Base-by-base conservation (phyloP, 2,888 invertebrate genomes). In the Cotesia congregata region DNA sequence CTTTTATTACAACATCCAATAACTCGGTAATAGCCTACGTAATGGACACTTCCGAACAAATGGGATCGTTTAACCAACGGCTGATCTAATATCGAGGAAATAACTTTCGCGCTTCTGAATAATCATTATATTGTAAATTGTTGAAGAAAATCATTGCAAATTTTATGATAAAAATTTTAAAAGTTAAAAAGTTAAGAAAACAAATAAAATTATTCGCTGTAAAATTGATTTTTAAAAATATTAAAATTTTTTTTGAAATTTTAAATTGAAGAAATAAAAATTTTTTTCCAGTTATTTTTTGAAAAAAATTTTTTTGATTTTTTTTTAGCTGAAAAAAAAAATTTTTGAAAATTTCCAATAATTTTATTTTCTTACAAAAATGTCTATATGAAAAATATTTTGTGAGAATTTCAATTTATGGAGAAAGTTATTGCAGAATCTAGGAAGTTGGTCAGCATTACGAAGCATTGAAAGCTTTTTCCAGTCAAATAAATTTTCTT, bases 381-480 rank as follows among this genome's bases (percentile, higher is more conserved):
- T 17, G n/a, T n/a, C n/a, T n/a, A n/a, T n/a, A n/a, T n/a, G n/a
- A n/a, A n/a, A n/a, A n/a, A n/a, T n/a, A n/a, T n/a, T n/a, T n/a
- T n/a, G n/a, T 15, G n/a, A 5, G 62, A 62, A 62, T 62, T 62
- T 20, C 62, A 15, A 20, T 62, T 62, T 62, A 62, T 9, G n/a
- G n/a, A 15, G 15, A 62, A 62, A 72, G 72, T 62, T 62, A 62
- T 62, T 62, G 20, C 62, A 62, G 6, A 7, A 20, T 15, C 62
- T 15, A 62, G 62, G 62, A 62, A 62, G 62, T 62, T 62, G 62
- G n/a, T 62, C 62, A 62, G 62, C 62, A 62, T 15, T 62, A 17
- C 62, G 7, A 41, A 60, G 72, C 20, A 20, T 62, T 7, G 62
- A 62, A 62, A 62, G 20, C 17, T 62, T 17, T 20, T 17, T 20